A percentile compares a stretch with the other conserved stretches of the same genome.
phyloP scores from a whole-genome alignment of 2,888 invertebrate species.

The Heliconius aoede region DNA sequence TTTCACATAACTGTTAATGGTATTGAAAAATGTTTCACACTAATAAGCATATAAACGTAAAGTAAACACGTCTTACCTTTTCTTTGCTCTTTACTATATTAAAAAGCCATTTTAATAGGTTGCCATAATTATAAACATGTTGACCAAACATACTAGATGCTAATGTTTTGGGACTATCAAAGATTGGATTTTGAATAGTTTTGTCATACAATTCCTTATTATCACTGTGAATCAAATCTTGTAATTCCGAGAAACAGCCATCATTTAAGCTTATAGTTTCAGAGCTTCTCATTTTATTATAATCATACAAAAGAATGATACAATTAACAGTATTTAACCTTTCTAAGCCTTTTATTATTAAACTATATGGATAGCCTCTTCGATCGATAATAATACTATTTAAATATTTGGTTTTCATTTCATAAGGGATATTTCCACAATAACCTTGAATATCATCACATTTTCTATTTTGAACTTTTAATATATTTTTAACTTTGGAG shows the following conservation, averaged over 20 bases:
- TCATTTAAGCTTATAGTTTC: slow-evolving; percentile 60
- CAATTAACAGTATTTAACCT: slow-evolving; percentile 54
- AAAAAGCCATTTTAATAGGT: slow-evolving; percentile 65
- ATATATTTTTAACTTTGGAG: slow-evolving; percentile 47
- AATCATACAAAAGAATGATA: slow-evolving; percentile 69
- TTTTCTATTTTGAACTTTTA: slow-evolving; percentile 45
- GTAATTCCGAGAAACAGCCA: slow-evolving; percentile 63
- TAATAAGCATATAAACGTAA: background rate
- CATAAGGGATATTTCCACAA: slow-evolving; percentile 48
- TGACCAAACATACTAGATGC: slow-evolving; percentile 71
- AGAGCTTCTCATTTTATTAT: slow-evolving; percentile 64
- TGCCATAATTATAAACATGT: slow-evolving; percentile 67
- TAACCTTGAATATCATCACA: slow-evolving; percentile 60
- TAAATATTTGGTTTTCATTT: slow-evolving; percentile 34
- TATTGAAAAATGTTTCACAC: no score
- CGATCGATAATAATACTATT: slow-evolving; percentile 57
- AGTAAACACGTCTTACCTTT: slow-evolving; percentile 58
- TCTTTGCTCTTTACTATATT: slow-evolving; percentile 58
- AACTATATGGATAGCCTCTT: slow-evolving; percentile 47
- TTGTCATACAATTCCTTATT: slow-evolving; percentile 42
- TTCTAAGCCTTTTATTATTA: slow-evolving; percentile 58
- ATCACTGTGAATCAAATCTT: slow-evolving; percentile 59
- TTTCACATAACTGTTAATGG: no score
- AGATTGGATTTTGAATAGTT: slow-evolving; percentile 43
- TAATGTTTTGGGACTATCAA: slow-evolving; percentile 60